These are phyloP conservation scores for Phocides pigmalion DNA, from an alignment of 1,140 invertebrate species.

Conservation along the genomic window DNA sequence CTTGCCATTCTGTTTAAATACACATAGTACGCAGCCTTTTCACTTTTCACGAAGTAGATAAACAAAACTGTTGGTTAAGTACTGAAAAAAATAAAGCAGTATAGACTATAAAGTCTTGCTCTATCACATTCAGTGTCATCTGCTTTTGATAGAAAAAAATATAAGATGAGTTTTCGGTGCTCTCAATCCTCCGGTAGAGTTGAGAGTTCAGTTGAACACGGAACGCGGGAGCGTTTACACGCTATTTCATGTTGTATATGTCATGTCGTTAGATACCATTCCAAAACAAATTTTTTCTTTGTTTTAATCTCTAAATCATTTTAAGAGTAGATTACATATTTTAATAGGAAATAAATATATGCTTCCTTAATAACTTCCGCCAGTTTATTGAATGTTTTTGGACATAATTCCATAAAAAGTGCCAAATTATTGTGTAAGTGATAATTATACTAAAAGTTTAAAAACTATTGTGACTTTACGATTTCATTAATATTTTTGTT, in stretches of 20 bases:
- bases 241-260: neutral
- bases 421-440: no score
- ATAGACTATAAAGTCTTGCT: neutral
- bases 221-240: neutral
- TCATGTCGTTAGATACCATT: neutral
- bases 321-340: neutral
- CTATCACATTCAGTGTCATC: neutral
- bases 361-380: no score
- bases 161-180: neutral
- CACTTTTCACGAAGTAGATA: no score
- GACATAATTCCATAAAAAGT: no score
- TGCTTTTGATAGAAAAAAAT: neutral
- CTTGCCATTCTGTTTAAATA: no score
- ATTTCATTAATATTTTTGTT: no score
- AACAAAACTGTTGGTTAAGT: no score
- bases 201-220: slow-evolving; percentile 2
- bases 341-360: neutral
- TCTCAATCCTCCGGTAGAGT: neutral
- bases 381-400: no score
- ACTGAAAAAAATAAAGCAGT: no score
- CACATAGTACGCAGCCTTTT: no score
- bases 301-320: neutral
- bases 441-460: no score
- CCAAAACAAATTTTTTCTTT: neutral
- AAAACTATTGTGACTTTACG: no score